Conservation (phyloP, 1,140 invertebrate species). For the Trialeurodes vaporariorum region DNA sequence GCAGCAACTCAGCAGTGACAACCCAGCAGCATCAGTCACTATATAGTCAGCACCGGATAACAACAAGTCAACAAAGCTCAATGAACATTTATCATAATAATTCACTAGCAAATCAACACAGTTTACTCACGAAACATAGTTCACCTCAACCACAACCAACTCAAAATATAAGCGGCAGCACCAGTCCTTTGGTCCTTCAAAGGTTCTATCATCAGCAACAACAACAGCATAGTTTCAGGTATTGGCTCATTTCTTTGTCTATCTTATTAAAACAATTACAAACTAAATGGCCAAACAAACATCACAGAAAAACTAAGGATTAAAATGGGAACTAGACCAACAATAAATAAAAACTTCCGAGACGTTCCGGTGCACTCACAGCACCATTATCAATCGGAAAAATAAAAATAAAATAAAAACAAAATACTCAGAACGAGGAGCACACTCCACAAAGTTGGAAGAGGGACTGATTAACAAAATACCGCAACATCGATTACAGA, state of each 20-base stretch:
- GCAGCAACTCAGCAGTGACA: no score
- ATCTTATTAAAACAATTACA: no score
- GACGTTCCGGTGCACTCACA: no score
- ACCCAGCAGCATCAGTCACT: not conserved
- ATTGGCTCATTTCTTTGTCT: conserved; percentile 2
- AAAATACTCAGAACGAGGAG: no score
- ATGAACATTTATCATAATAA: conserved; percentile 18
- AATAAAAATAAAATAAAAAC: no score
- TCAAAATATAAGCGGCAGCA: conserved; percentile 35
- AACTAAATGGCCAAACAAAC: no score
- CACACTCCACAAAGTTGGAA: no score
- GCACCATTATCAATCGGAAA: no score
- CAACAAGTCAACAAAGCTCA: conserved; percentile 16
- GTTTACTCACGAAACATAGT: conserved; percentile 12
- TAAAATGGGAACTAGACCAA: no score
- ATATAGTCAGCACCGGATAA: conserved; percentile 13
- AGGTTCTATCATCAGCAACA: conserved; percentile 49
- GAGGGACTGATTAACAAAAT: no score
- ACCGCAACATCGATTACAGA: conserved; percentile 1
- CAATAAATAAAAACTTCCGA: no score
- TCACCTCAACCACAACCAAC: conserved; percentile 12
- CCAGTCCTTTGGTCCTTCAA: conserved; percentile 49
- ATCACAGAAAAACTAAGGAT: no score
- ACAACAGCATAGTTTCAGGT: conserved; percentile 28
- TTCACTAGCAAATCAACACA: conserved; percentile 14